Evolutionary conservation across 1,140 invertebrate genomes (phyloP).

Genomic region (Drosophila serrata): DNA sequence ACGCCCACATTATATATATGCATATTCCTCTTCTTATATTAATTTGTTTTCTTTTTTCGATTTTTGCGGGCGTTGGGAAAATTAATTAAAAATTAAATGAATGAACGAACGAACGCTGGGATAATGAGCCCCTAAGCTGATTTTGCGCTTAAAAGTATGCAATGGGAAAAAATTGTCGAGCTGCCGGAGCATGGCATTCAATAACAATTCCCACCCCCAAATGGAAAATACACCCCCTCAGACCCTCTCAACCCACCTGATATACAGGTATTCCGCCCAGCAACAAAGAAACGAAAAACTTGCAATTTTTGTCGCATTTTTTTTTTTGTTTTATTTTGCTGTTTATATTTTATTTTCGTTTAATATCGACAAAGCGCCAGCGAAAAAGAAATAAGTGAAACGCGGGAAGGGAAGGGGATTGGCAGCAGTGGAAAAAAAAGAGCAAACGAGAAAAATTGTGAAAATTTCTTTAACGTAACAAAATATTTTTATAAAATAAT

Average conservation of each 20-base stretch:
- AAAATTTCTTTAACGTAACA: conserved; percentile 73
- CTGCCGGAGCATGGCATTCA: conserved; percentile 59
- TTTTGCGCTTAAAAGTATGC: conserved; percentile 78
- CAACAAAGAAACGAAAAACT: conserved; percentile 41
- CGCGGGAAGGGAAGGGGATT: not conserved
- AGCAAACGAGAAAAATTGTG: conserved; percentile 36
- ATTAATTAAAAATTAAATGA: conserved; percentile 85
- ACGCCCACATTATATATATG: conserved; percentile 45
- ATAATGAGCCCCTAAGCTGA: conserved; percentile 85
- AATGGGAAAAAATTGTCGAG: conserved; percentile 65
- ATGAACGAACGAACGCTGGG: conserved; percentile 67
- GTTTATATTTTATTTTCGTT: conserved; percentile 71
- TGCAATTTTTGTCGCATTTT: conserved; percentile 64
- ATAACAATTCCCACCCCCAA: conserved; percentile 50
- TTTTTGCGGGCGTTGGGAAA: conserved; percentile 72
- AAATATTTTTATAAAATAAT: conserved; percentile 82
- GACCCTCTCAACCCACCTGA: not conserved
- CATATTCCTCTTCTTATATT: conserved; percentile 70
- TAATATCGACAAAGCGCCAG: conserved; percentile 70
- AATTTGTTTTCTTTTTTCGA: conserved; percentile 79
- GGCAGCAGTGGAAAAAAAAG: conserved; percentile 31
- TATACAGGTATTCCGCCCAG: conserved; percentile 43
- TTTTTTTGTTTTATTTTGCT: conserved; percentile 37
- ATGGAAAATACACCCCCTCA: not conserved
- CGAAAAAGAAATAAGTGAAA: conserved; percentile 40